phyloP scores from a whole-genome alignment of 2,113 vertebrate genomes.

The Syngnathus scovelli region DNA sequence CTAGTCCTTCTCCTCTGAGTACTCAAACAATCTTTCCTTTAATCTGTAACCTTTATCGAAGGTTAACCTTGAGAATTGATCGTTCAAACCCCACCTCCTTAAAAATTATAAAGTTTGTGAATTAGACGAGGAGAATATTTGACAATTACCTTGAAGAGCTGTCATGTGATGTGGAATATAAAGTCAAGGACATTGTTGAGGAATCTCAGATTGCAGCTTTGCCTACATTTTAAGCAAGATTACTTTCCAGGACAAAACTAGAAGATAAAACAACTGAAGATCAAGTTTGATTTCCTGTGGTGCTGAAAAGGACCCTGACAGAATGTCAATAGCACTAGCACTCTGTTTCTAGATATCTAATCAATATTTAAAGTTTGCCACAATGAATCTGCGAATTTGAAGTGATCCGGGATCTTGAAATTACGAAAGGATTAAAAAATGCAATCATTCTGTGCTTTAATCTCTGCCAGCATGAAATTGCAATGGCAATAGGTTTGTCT shows the following conservation, averaged over 20 bases:
- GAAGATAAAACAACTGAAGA: conserved; percentile 10
- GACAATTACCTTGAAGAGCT: not conserved
- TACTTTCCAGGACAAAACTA: not conserved
- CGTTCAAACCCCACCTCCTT: not conserved
- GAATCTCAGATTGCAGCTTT: not conserved
- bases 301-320: not conserved
- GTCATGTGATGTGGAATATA: not conserved
- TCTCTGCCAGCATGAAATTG: not conserved
- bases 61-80: conserved; percentile 4
- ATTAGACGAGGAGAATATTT: not conserved
- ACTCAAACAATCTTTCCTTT: not conserved
- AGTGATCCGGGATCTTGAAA: conserved; percentile 3
- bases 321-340: not conserved
- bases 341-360: conserved; percentile 7
- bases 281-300: not conserved
- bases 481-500: not conserved
- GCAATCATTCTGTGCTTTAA: not conserved
- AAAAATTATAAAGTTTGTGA: not conserved
- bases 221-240: not conserved
- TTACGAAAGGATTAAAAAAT: not conserved
- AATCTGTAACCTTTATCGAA: conserved; percentile 10
- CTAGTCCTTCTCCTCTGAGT: not conserved
- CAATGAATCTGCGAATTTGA: not conserved
- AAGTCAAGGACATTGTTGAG: not conserved
- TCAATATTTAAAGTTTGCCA: conserved; percentile 13